Evolutionary conservation across 1,140 invertebrate species (phyloP), one percentile per base, ranked within the genome.

Genomic region (Lordiphosa collinella): DNA sequence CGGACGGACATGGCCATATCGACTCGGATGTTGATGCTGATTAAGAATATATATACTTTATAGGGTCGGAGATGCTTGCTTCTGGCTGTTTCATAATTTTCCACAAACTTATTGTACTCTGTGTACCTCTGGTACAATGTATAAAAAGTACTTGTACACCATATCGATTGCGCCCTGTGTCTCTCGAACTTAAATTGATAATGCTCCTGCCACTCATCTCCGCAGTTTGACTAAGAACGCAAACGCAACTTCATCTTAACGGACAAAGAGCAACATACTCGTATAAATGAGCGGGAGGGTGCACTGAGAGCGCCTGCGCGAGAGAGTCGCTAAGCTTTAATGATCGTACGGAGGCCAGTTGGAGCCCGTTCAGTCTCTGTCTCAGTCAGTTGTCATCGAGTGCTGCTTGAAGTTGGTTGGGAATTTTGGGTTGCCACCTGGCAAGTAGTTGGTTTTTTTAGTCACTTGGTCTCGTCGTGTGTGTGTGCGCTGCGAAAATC

Each of bases 321-420:
- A 7, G 25, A 29, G 25, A 29, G 7, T 29, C 25, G 25, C 25
- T 29, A 29, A 44, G 41, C 41, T 44, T 13, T 29, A 11, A 13
- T 11, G 41, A 44, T 44, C 41, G 11, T 11, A 1, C 18, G 36
- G 11, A 7, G 11, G 11, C 36, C 62, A 32, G 29, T 40, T 59
- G 53, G 41, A 62, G 35, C 51, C 40, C 38, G 32, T 34, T 69
- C 47, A 22, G 55, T 10, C 18, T 8, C 47, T 37, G 37, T 55
- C 32, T 51, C 37, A 49, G 51, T 79, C 73, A 78, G 58, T 78
- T 63, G 75, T 67, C 71, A 71, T 76, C 66, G 76, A 80, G 75
- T 58, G 75, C 66, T 71, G 61, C 67, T 62, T 76, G 71, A 61
- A 82, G 75, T 62, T 82, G 78, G 76, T 76, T 73, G 56, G 53